Percentiles rank a stretch among this genome's conserved stretches.
phyloP scores from a whole-genome alignment of 1,140 invertebrate genomes.

The Dryas iulia region DNA sequence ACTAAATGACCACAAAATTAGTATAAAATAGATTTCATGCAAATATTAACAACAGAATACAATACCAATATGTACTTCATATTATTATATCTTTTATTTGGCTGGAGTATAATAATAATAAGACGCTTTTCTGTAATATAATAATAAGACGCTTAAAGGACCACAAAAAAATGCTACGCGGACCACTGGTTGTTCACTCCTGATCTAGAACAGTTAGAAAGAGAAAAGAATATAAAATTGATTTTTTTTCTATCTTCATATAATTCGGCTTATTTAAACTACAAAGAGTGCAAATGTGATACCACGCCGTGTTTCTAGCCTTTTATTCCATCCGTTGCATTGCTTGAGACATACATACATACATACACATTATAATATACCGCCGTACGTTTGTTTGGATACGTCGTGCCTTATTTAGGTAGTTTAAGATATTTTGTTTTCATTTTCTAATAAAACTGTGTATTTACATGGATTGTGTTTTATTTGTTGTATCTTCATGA shows the following conservation, averaged over 20 bases:
- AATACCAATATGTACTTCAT: too few relatives aligned
- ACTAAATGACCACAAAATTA: too few relatives aligned
- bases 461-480: slow-evolving; percentile 54
- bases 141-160: too few relatives aligned
- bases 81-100: too few relatives aligned
- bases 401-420: slow-evolving; percentile 77
- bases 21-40: too few relatives aligned
- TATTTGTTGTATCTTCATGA: slow-evolving; percentile 25
- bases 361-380: slow-evolving; percentile 30
- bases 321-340: slow-evolving; percentile 35
- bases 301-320: slow-evolving; percentile 27
- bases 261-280: slow-evolving; percentile 3
- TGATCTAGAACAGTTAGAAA: neutral
- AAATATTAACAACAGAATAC: too few relatives aligned
- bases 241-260: neutral
- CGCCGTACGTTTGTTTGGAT: slow-evolving; percentile 54
- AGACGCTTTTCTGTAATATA: too few relatives aligned
- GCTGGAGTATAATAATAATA: too few relatives aligned
- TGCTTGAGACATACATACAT: slow-evolving; percentile 31
- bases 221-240: neutral
- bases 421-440: slow-evolving; percentile 77
- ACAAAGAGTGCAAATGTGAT: slow-evolving; percentile 29
- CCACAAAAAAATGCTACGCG: too few relatives aligned
- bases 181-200: too few relatives aligned
- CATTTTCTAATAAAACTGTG: slow-evolving; percentile 77